Evolutionary conservation across 2,888 invertebrate genomes (phyloP), one percentile per base, ranked within the genome.

Genomic region (Phoronis australis): DNA sequence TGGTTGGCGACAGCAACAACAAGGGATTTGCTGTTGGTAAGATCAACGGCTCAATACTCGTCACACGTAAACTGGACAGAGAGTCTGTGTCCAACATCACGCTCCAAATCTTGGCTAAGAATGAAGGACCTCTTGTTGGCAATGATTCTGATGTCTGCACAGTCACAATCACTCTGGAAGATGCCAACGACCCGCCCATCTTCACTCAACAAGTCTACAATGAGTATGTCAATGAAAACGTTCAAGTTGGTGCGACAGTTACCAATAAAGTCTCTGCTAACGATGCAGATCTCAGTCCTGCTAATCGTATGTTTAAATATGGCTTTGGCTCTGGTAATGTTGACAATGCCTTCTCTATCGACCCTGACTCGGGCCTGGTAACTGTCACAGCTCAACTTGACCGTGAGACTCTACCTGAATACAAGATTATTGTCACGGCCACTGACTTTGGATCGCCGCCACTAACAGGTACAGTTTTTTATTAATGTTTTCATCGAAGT

Each of bases 101-200:
- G 4, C 78, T 95, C 9, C 91, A 91, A 0, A 92, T 94, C 0
- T 83, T 95, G 81, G 94, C 94, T 0, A 96, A 96, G 79, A 96
- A 96, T 72, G 85, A 86, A 44, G 95, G 95, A 15, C 90, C 92
- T 20, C 93, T 96, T 60, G 83, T 87, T 37, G 95, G 95, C 2
- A 93, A 94, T 71, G 94, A 95, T 68, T 94, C 93, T 0, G 94
- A 93, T 70, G 92, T 91, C 78, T 94, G 94, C 3, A 90, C 91
- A 78, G 89, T 96, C 0, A 88, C 90, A 42, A 87, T 96, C 55
- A 87, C 89, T 0, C 89, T 96, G 55, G 90, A 93, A 79, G 95
- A 95, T 75, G 94, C 94, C 21, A 95, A 95, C 71, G 95, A 95
- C 79, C 92, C 95, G 1, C 95, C 95, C 0, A 90, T 90, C 73